Conservation (phyloP, 1,140 invertebrate species). For the Platyscapa corneri region DNA sequence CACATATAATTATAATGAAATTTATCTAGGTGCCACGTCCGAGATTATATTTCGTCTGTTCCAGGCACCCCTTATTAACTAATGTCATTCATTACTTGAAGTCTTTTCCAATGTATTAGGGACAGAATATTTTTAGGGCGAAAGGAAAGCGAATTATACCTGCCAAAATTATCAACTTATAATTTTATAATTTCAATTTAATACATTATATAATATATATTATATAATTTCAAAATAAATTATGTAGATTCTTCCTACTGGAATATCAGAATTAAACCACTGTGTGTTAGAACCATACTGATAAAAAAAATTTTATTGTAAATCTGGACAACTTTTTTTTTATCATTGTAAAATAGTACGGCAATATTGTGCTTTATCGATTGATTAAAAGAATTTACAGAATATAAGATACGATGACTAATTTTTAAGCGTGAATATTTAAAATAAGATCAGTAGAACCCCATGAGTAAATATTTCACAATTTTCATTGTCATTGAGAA, state of each 20-base stretch:
- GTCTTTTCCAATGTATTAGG: neutral
- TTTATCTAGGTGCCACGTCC: conserved; percentile 28
- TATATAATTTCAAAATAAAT: no score
- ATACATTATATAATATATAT: no score
- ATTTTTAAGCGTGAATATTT: neutral
- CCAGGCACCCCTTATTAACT: conserved; percentile 28
- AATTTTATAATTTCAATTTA: neutral
- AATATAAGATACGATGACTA: neutral
- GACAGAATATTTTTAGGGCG: conserved; percentile 5
- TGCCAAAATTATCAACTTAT: neutral
- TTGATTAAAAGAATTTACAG: neutral
- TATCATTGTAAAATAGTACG: no score
- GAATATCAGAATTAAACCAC: no score
- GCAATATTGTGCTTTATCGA: neutral
- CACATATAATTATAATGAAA: conserved; percentile 51
- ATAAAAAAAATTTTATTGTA: no score
- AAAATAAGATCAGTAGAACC: neutral
- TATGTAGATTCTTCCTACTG: no score
- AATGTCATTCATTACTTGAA: conserved; percentile 50
- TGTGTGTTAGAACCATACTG: no score
- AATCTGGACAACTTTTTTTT: no score
- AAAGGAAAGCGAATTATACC: conserved; percentile 48
- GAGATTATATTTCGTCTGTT: conserved; percentile 50
- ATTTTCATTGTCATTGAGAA: conserved; percentile 60
- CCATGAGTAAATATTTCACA: conserved; percentile 54